These are phyloP conservation scores for Gadopsis bispinosus DNA, from an alignment of 2,797 vertebrate genomes.

Conservation along the genomic window DNA sequence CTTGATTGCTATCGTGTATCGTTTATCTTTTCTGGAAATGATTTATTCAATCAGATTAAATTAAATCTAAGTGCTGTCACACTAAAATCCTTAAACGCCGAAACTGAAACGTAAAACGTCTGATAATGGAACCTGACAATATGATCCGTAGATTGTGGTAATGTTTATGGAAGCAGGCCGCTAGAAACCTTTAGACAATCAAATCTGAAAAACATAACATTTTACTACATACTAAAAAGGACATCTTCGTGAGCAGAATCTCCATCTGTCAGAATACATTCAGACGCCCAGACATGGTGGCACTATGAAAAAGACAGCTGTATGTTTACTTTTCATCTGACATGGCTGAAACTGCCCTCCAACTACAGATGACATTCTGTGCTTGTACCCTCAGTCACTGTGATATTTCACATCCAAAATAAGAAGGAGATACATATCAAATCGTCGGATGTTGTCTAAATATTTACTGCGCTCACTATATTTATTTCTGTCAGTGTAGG, in stretches of 20 bases:
- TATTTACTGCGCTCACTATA: conserved; percentile 37
- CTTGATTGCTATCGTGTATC: conserved; percentile 13
- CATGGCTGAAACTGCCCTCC: conserved; percentile 59
- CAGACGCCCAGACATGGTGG: conserved; percentile 28
- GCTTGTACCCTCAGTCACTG: conserved; percentile 38
- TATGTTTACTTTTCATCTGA: conserved; percentile 54
- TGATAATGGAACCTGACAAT: conserved; percentile 31
- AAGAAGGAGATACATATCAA: conserved; percentile 18
- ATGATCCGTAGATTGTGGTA: conserved; percentile 31
- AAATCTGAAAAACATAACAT: conserved; percentile 19
- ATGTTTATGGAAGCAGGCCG: conserved; percentile 12
- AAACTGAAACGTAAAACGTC: conserved; percentile 29
- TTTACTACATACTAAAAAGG: conserved; percentile 33
- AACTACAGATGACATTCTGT: conserved; percentile 64
- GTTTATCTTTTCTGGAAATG: conserved; percentile 21
- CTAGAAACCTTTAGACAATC: conserved; percentile 23
- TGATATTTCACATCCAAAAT: conserved; percentile 54
- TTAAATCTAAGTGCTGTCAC: conserved; percentile 34
- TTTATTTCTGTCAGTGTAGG: conserved; percentile 28
- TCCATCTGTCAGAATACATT: conserved; percentile 52
- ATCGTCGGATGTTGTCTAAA: conserved; percentile 47
- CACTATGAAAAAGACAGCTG: conserved; percentile 55
- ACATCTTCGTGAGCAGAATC: conserved; percentile 38
- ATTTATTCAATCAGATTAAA: conserved; percentile 35
- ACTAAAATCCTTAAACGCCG: conserved; percentile 32